These are phyloP conservation scores for Yponomeuta malinellus DNA, from an alignment of 2,888 invertebrate species.

Conservation along the genomic window DNA sequence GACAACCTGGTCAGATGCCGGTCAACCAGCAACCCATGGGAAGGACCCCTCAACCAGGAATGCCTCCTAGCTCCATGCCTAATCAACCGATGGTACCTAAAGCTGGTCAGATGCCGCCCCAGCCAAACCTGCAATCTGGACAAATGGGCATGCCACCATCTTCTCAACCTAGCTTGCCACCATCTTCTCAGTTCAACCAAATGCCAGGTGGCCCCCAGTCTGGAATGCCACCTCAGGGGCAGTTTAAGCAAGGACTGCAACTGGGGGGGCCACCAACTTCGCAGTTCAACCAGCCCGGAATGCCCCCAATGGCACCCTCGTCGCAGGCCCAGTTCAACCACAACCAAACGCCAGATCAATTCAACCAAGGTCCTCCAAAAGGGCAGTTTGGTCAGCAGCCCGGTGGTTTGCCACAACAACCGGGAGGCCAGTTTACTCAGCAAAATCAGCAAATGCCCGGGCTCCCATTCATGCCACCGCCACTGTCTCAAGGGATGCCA, in stretches of 20 bases:
- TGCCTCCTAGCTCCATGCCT: conserved; percentile 20
- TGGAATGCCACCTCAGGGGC: conserved; percentile 7
- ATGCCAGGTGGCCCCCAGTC: conserved; percentile 21
- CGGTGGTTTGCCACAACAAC: conserved; percentile 21
- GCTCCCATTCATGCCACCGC: conserved; percentile 66
- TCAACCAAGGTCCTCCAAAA: neutral
- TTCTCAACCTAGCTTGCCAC: conserved; percentile 19
- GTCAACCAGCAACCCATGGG: conserved; percentile 18
- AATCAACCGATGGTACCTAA: conserved; percentile 20
- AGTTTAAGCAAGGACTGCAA: conserved; percentile 20
- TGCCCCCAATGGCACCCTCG: conserved; percentile 25
- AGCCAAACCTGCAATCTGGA: conserved; percentile 35
- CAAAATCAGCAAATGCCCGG: conserved; percentile 28
- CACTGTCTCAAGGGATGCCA: conserved; percentile 41
- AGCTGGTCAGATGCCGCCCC: conserved; percentile 30
- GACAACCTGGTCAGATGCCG: conserved; percentile 10
- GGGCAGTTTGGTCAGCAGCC: neutral
- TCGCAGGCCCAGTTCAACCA: conserved; percentile 10
- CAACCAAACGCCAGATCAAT: neutral
- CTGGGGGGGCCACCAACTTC: conserved; percentile 20
- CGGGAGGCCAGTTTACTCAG: conserved; percentile 23
- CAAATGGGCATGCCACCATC: conserved; percentile 24
- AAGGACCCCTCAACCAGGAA: conserved; percentile 12
- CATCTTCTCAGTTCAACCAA: conserved; percentile 19
- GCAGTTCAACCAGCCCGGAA: conserved; percentile 19